These are phyloP conservation scores for Diadophis punctatus DNA, from an alignment of 2,113 vertebrate species.

Conservation along the genomic window DNA sequence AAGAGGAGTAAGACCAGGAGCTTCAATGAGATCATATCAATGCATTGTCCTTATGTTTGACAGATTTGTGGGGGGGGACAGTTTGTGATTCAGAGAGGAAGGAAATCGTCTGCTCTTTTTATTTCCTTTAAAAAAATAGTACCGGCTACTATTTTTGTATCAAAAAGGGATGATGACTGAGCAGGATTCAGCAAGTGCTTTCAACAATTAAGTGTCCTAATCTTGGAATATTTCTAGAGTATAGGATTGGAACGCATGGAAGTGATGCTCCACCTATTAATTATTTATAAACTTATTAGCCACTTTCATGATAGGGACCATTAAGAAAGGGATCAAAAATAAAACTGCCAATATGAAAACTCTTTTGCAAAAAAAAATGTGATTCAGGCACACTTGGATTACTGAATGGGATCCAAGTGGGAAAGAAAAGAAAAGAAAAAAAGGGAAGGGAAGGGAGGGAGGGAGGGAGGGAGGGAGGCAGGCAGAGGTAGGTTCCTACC, in stretches of 20 bases:
- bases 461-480: too few relatives aligned
- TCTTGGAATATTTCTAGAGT: slow-evolving; percentile 40
- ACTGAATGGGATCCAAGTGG: background rate
- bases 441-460: background rate
- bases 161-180: slow-evolving; percentile 59
- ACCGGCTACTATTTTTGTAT: slow-evolving; percentile 76
- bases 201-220: slow-evolving; percentile 61
- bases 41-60: slow-evolving; percentile 42
- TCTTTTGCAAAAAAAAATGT: background rate
- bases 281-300: background rate
- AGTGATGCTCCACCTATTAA: background rate
- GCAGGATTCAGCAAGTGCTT: slow-evolving; percentile 49
- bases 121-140: slow-evolving; percentile 84
- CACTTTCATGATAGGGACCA: too few relatives aligned
- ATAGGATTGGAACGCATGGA: background rate
- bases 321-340: background rate
- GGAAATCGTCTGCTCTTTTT: slow-evolving; percentile 89
- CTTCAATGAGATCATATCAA: background rate
- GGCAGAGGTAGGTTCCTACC: too few relatives aligned
- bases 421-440: background rate
- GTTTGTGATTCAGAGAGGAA: slow-evolving; percentile 80
- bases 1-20: background rate
- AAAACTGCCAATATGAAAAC: background rate
- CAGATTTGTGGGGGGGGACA: slow-evolving; percentile 40
- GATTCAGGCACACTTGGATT: background rate